Evolutionary conservation across 2,113 vertebrate species (phyloP).

Genomic region (Lophochroa leadbeateri): DNA sequence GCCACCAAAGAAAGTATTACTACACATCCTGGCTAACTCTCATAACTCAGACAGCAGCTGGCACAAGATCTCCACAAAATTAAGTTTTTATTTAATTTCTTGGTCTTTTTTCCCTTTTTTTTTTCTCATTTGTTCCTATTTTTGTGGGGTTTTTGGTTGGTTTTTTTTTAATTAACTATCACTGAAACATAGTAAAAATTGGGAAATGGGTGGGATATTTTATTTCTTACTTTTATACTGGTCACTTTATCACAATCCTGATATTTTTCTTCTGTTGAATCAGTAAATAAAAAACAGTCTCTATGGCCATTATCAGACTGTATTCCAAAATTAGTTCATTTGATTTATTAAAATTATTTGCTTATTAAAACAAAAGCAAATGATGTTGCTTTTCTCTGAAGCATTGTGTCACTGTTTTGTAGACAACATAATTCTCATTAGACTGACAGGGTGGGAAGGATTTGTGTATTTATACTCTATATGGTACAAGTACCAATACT

Average conservation of each 20-base stretch:
- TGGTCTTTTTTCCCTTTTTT: not conserved
- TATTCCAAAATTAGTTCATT: not conserved
- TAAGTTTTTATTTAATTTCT: not conserved
- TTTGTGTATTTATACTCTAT: not conserved
- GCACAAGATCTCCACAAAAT: not conserved
- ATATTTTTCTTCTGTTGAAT: not conserved
- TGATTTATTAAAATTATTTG: not conserved
- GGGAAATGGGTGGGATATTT: not conserved
- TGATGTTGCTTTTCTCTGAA: not conserved
- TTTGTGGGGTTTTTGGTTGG: not conserved
- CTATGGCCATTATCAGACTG: not conserved
- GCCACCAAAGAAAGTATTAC: not conserved
- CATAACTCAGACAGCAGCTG: not conserved
- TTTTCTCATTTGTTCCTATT: rapidly evolving
- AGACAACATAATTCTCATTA: slow-evolving; percentile 14
- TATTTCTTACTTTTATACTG: not conserved
- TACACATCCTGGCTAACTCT: not conserved
- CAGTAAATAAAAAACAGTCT: not conserved
- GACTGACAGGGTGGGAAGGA: not conserved
- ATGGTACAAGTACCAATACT: not conserved
- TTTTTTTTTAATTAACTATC: not conserved
- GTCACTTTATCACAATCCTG: not conserved
- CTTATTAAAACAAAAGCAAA: not conserved
- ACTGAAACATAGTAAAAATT: not conserved
- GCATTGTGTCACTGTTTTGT: not conserved